Evolutionary conservation across 2,797 vertebrate species (phyloP).

Genomic region (Girardinus metallicus): DNA sequence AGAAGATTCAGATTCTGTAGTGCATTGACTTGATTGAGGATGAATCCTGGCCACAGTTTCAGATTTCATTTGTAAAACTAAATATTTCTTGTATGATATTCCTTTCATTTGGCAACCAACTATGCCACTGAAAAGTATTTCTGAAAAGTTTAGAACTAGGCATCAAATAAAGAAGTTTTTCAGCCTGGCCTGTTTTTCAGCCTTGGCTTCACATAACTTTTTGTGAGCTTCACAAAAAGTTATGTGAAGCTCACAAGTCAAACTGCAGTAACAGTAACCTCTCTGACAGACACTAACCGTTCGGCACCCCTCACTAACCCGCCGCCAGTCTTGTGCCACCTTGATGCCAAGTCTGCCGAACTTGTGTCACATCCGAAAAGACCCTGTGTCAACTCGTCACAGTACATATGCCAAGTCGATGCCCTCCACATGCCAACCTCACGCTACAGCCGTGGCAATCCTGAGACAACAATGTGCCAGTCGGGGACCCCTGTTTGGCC

Average conservation of each 20-base stretch:
- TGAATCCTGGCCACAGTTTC: neutral
- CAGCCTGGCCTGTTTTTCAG: neutral
- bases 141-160: neutral
- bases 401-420: conserved; percentile 70
- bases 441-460: conserved; percentile 67
- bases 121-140: neutral
- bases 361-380: conserved; percentile 72
- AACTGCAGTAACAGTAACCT: conserved; percentile 29
- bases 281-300: conserved; percentile 50
- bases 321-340: conserved; percentile 69
- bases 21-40: neutral
- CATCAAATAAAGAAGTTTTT: neutral
- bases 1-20: neutral
- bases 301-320: conserved; percentile 62
- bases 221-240: conserved; percentile 10
- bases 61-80: neutral
- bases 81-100: neutral
- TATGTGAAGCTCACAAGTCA: conserved; percentile 8
- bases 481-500: conserved; percentile 57
- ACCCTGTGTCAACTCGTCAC: conserved; percentile 69
- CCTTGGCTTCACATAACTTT: too few relatives aligned
- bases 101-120: neutral
- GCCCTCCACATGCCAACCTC: conserved; percentile 73
- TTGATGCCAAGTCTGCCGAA: conserved; percentile 73
- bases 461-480: conserved; percentile 67